phyloP scores from a whole-genome alignment of 2,797 vertebrate species.

The Petrocephalus schoutedeni region DNA sequence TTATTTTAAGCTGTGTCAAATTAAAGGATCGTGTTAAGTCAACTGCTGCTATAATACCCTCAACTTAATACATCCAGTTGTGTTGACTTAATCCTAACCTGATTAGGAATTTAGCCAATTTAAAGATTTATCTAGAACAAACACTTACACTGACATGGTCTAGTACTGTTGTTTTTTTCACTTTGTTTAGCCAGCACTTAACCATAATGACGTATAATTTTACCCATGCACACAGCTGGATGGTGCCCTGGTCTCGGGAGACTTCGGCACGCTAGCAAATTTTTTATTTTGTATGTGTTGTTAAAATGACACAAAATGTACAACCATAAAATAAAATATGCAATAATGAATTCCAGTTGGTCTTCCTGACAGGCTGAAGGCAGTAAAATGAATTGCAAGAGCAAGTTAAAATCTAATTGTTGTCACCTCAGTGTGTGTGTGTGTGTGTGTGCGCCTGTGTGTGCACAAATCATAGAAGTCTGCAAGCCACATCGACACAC shows the following conservation, averaged over 20 bases:
- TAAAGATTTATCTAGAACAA: background rate
- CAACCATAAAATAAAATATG: background rate
- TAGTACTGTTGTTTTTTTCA: background rate
- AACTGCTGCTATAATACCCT: background rate
- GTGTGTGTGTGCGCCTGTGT: no score
- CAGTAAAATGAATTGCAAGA: background rate
- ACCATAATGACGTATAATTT: background rate
- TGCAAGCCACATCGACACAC: background rate
- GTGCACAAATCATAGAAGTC: background rate
- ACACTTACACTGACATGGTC: background rate
- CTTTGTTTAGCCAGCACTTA: background rate
- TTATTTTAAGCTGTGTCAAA: slow-evolving; percentile 5
- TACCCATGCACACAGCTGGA: background rate
- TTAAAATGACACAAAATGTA: background rate
- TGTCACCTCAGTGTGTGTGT: background rate
- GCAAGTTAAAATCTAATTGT: background rate
- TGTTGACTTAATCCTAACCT: background rate
- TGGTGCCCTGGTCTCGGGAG: background rate
- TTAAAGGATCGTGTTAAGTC: background rate
- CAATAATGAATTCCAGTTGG: background rate
- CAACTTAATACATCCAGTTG: background rate
- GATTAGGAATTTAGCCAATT: slow-evolving; percentile 1
- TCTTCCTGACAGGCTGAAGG: background rate
- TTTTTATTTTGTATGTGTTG: background rate
- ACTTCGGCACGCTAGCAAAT: background rate